Base-by-base conservation (phyloP, 2,113 vertebrate species). In the Limanda limanda region DNA sequence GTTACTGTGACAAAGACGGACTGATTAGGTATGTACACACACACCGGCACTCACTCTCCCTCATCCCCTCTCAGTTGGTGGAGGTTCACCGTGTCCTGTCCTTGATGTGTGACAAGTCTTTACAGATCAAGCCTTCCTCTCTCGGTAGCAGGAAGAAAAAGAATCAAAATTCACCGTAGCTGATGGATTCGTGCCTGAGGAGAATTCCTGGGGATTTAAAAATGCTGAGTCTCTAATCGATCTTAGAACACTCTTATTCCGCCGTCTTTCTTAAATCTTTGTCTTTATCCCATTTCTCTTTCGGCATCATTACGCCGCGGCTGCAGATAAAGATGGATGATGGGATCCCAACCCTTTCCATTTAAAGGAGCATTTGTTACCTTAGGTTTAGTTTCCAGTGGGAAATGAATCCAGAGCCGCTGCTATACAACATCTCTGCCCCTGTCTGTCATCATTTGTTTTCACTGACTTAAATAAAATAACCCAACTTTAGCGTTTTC, bases 201-300 rank as follows among this genome's bases (percentile, higher is more conserved):
- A 82, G 86, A 84, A 91, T 91, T 87, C 76, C 82, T 60, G 81
- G 83, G 86, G 88, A 91, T 93, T 91, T 90, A 74, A 88, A 90
- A 90, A 83, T 81, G 90, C 92, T 90, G 90, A 90, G 86, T 91
- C 88, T 88, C 81, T 89, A 90, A 92, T 88, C 85, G 78, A 90
- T 90, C 85, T 83, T 61, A 76, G 86, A 87, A 74, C 87, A 78
- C 79, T 83, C 90, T 91, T 78, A 82, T 84, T 88, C 82, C 71
- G 71, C 85, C 74, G 86, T 86, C 88, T 89, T 85, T 90, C 88
- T 86, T 72, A 78, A 89, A 87, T 85, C 86, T 90, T 86, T 86
- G 83, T 86, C 87, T 91, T 88, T 86, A 87, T 92, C 89, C 86
- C 81, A 78, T 90, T 88, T 79, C 84, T 88, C 79, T 86, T 85